Base-by-base conservation (phyloP, 2,797 vertebrate species). In the Psittacula derbiana region DNA sequence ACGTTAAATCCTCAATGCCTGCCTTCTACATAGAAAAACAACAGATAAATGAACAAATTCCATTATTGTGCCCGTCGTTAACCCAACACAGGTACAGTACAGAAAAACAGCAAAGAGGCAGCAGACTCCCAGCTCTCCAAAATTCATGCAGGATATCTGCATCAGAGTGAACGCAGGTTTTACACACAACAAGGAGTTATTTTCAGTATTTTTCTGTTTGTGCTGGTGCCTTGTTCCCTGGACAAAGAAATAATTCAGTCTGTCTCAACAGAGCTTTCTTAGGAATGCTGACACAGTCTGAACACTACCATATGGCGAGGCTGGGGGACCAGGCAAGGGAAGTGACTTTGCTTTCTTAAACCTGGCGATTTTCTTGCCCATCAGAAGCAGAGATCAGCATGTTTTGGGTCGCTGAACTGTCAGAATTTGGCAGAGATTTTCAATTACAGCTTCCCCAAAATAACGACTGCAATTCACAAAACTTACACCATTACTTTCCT, bases 301-400 rank as follows among this genome's bases (percentile, higher is more conserved):
- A 95, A 73, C 1, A 2, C 92, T 95, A 58, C 92, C 94, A 89
- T 50, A 90, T 80, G 95, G 92, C 40, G 20, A 19, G 24, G 82
- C n/a, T 3, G 28, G 60, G 81, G 86, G 64, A 80, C 65, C 60
- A 57, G 74, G 53, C 0, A 0, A 90, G 95, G 74, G 80, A 67
- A 88, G 33, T 40, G 82, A 81, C 86, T 96, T 75, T 74, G 76
- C 90, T 92, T 96, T 85, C 87, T 91, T 91, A 86, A 87, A 93
- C 83, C 53, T 82, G 85, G 85, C 53, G 38, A 65, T 90, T 93
- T 86, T 70, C 73, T 88, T 78, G 58, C 76, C 53, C 1, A 0
- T 69, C 84, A 85, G 55, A 88, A 91, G 80, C 28, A 52, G 69
- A 71, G 64, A 62, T 69, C 82, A 41, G 74, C 55, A 62, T 2